Base-by-base conservation (phyloP, 1,140 invertebrate species). In the Drosophila persimilis region DNA sequence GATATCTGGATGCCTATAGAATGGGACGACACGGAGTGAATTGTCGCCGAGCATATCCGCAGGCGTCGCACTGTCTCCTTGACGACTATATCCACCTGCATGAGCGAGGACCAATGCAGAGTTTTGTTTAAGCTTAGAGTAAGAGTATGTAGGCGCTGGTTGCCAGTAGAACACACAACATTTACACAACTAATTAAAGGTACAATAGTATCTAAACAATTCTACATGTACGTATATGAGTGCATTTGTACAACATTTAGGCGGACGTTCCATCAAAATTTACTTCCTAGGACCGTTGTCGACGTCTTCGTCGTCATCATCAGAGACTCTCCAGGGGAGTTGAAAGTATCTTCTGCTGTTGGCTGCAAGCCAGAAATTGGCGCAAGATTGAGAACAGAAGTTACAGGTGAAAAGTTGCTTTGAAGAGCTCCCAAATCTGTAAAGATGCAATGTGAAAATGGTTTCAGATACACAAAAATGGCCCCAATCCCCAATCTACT, bases 391-490 rank as follows among this genome's bases (percentile, higher is more conserved):
- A 17, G 84, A 89, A 53, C 90, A 91, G 50, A 91, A 91, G 50
- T 90, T 90, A 29, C 90, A 91, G 46, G 81, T 91, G 39, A 91
- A 91, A 7, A 91, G 58, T 31, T 90, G 89, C 46, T 90, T 89
- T 3, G 90, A 90, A 5, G 77, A 67, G 53, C 90, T 91, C 48
- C 86, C 81, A 22, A 85, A 77, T 53, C 90, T 91, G 47, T 2
- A 6, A n/a, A 59, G 22, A 45, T 8, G 3, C 22, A 26, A 17
- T 17, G 4, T 9, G 5, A 0, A 29, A n/a, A 11, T 15, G 3
- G 6, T 9, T 9, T 22, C 9, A 39, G 8, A 35, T 39, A 39
- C 35, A 13, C 11, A 39, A 39, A 2, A 13, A 5, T 39, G 35
- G 35, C 35, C 35, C 0, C 55, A 47, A 45, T n/a, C 47, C 44